Evolutionary conservation across 1,140 invertebrate genomes (phyloP), one percentile per base, ranked within the genome.

Genomic region (Calephelis virginiensis): DNA sequence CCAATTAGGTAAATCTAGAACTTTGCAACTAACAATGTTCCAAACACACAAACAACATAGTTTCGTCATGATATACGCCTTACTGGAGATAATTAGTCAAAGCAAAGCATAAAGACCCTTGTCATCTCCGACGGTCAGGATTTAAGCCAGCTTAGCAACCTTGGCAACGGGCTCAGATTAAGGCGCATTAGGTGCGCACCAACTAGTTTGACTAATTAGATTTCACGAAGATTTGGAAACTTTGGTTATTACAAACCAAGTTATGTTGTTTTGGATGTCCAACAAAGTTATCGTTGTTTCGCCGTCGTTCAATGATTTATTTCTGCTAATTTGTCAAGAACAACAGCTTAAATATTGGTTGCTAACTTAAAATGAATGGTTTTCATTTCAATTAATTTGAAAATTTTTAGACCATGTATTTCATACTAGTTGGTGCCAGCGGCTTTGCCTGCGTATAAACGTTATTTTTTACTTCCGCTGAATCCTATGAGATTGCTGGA

Each of bases 141-240:
- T 11, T 38, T 59, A 56, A 59, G 53, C 53, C 53, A 28, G 28
- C 28, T 59, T 59, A 38, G 53, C 53, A 59, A 37, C 10, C 17
- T 43, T 59, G 53, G 53, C 53, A 38, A 59, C 53, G 50, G 50
- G 53, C 53, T 59, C 17, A 59, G 53, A 59, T 59, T 59, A 59
- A 38, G 53, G 37, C 53, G 53, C 28, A 59, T 59, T 59, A 59
- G 53, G 53, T 59, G 53, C 53, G 53, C 53, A 59, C 53, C 53
- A 59, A 59, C 53, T 59, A 59, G 37, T 12, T 59, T n/a, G 11
- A 38, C 53, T 59, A 59, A 59, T 59, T 59, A 59, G 53, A 59
- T 59, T 59, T 59, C 53, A 59, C 53, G 53, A 38, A 59, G 53
- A 59, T 59, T 59, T 59, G 53, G 53, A 59, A 59, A 59, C 53